Evolutionary conservation across 2,113 vertebrate species (phyloP), one percentile per base, ranked within the genome.

Genomic region (Pseudopipra pipra): DNA sequence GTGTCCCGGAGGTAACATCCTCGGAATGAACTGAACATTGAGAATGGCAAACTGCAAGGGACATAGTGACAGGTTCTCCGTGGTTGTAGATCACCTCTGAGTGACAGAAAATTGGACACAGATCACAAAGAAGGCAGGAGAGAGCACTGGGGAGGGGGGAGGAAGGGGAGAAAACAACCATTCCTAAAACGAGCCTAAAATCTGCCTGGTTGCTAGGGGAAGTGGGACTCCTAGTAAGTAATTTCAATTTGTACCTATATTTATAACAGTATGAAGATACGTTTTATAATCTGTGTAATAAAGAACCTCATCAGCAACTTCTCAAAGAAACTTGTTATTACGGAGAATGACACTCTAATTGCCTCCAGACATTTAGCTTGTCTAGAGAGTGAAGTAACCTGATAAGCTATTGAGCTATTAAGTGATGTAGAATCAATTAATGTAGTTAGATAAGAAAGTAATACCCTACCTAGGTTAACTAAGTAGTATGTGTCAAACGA

Each of bases 381-480:
- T 97, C 95, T 97, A 93, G 96, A 81, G 93, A 97, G 97, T 96
- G 95, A 97, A 97, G 94, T 93, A 95, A 97, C 90, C 95, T 96
- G 97, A 97, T 97, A 97, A 97, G 96, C 95, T 96, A 97, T 97
- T 96, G 97, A 97, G 95, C 95, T 97, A 97, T 97, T 97, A 97
- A 97, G 96, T 97, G 96, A 96, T 97, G 95, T 91, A 97, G 97
- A 97, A 97, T 97, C 96, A 97, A 97, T 97, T 97, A 97, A 97
- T 96, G 97, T 78, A 94, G 94, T 95, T 95, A 96, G 96, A 97
- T 97, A 97, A 97, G 97, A 96, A 97, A 97, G 95, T 96, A 97
- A 97, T 96, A 97, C 81, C 87, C 93, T 93, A 94, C 95, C 95
- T 74, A 91, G 95, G 95, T 97, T 97, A 97, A 97, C 94, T 92